Percentiles rank a stretch among this genome's conserved stretches.
Conservation (phyloP, 2,797 vertebrate species). For the Lophotriccus pileatus region DNA sequence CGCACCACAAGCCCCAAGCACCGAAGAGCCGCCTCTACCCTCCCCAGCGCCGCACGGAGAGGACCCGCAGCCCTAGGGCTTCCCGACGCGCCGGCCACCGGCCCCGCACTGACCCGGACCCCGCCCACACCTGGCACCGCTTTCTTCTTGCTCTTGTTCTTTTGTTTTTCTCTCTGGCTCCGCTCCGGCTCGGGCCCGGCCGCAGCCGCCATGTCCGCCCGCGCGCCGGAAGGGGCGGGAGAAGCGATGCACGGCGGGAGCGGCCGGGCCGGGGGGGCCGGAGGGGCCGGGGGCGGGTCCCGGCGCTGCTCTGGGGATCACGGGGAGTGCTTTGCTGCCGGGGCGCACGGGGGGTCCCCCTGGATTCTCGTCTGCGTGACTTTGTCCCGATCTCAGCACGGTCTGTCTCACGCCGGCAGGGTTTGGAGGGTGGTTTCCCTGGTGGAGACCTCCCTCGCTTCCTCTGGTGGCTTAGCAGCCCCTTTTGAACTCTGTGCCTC, state of each 20-base stretch:
- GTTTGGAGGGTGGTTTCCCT: accelerated
- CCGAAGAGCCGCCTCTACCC: not conserved
- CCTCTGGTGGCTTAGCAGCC: not conserved
- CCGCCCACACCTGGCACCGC: not conserved
- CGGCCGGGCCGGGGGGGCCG: no score
- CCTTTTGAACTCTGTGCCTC: accelerated
- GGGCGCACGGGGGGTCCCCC: accelerated
- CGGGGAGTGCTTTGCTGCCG: not conserved
- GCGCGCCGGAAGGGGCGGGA: not conserved
- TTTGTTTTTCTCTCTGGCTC: not conserved
- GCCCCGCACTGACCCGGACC: not conserved
- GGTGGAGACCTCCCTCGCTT: accelerated
- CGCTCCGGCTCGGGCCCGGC: accelerated
- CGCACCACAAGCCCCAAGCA: not conserved
- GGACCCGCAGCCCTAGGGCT: not conserved
- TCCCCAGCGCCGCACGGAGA: not conserved
- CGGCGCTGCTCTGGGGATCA: not conserved
- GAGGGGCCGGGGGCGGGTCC: no score
- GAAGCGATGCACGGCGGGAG: not conserved
- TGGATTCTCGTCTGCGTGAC: accelerated
- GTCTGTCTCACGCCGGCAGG: accelerated
- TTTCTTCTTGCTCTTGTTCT: not conserved
- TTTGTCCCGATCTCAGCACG: accelerated
- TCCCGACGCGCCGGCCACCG: no score
- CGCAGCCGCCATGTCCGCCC: not conserved